Conservation (phyloP, 1,140 invertebrate genomes). For the Melitaea cinxia region DNA sequence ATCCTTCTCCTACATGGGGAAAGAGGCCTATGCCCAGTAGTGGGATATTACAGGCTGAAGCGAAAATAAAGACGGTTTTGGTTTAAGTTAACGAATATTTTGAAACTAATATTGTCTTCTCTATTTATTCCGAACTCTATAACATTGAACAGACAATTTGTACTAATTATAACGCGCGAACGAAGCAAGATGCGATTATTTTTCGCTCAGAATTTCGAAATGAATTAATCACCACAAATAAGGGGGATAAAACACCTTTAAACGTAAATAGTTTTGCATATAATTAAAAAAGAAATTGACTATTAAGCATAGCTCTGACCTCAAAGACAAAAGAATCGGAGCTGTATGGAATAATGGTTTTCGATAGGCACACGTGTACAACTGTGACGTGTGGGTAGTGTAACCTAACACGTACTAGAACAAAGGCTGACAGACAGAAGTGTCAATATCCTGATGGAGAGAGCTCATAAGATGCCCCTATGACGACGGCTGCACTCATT, state of each 20-base stretch:
- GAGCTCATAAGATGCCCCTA: constrained; percentile 74
- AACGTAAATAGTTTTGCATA: neutral
- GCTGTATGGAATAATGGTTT: constrained; percentile 41
- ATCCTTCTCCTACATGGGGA: no score
- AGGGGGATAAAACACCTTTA: neutral
- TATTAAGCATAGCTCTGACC: constrained; percentile 31
- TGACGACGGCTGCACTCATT: constrained; percentile 66
- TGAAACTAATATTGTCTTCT: constrained; percentile 21
- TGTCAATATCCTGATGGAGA: constrained; percentile 75
- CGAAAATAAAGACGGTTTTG: no score
- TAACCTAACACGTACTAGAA: constrained; percentile 73
- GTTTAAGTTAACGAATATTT: neutral
- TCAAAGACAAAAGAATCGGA: constrained; percentile 23
- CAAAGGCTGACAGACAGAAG: constrained; percentile 71
- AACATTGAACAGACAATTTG: constrained; percentile 65
- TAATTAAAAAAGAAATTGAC: constrained; percentile 8
- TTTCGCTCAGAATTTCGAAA: constrained; percentile 52
- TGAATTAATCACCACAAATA: constrained; percentile 29
- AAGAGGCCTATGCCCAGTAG: no score
- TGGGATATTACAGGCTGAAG: no score
- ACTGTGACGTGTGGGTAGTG: constrained; percentile 48
- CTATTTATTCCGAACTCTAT: constrained; percentile 53
- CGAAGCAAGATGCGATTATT: constrained; percentile 69
- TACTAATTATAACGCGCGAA: constrained; percentile 79
- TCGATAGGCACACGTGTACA: constrained; percentile 63